Evolutionary conservation across 2,797 vertebrate genomes (phyloP).

Genomic region (Salarias fasciatus): DNA sequence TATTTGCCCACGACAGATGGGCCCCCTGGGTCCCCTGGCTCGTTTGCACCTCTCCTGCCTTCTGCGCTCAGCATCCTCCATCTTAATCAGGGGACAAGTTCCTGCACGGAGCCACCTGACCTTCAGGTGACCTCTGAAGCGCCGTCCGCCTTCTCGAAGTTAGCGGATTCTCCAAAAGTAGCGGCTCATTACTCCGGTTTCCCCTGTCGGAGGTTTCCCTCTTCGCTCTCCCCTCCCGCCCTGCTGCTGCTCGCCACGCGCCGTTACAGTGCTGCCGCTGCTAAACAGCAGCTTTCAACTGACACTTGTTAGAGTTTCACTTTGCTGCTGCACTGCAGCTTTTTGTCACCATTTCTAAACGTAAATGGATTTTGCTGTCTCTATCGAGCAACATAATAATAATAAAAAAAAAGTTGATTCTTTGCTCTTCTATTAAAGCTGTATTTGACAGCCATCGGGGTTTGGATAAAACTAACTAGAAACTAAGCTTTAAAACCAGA

Average conservation of each 20-base stretch:
- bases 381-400: too few species aligned
- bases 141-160: constrained; percentile 47
- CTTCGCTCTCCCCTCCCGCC: not conserved
- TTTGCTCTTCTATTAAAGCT: too few species aligned
- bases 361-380: too few species aligned
- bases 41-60: constrained; percentile 52
- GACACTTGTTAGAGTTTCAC: constrained; percentile 14
- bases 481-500: too few species aligned
- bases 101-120: constrained; percentile 53
- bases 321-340: not conserved
- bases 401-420: too few species aligned
- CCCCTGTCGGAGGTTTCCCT: constrained; percentile 12
- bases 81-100: constrained; percentile 66
- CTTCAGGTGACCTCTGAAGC: constrained; percentile 63
- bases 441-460: too few species aligned
- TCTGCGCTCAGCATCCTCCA: constrained; percentile 64
- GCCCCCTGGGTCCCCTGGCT: constrained; percentile 65
- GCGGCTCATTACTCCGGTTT: constrained; percentile 26
- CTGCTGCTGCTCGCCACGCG: constrained; percentile 8
- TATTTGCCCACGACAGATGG: constrained; percentile 79
- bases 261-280: constrained; percentile 13
- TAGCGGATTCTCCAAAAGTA: constrained; percentile 23
- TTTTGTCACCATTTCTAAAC: not conserved
- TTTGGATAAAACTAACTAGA: too few species aligned
- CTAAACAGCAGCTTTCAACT: constrained; percentile 12